phyloP scores from a whole-genome alignment of 2,113 vertebrate genomes.

The Charina bottae region DNA sequence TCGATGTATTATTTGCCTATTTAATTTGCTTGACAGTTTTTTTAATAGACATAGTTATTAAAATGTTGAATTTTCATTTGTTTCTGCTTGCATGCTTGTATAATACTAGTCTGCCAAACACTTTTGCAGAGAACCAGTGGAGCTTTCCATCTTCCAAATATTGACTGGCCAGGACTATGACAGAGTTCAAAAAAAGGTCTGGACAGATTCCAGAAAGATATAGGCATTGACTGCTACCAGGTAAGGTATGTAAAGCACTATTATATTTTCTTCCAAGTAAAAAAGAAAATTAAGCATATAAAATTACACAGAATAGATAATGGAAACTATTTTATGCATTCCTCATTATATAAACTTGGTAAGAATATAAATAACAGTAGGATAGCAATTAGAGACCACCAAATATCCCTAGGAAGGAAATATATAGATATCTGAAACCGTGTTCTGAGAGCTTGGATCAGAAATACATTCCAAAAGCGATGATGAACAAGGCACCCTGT shows the following conservation, averaged over 20 bases:
- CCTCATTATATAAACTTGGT: neutral
- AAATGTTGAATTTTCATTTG: neutral
- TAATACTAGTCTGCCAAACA: neutral
- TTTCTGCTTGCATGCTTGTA: neutral
- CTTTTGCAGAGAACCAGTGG: neutral
- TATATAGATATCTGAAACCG: conserved; percentile 11
- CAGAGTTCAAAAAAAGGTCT: neutral
- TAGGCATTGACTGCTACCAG: neutral
- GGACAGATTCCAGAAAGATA: neutral
- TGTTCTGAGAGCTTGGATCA: neutral
- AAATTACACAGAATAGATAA: neutral
- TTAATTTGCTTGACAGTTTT: neutral
- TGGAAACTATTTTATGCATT: neutral
- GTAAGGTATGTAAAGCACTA: neutral
- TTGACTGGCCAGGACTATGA: neutral
- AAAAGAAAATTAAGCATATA: neutral
- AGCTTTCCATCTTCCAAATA: conserved; percentile 1
- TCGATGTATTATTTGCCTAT: neutral
- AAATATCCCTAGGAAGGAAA: conserved; percentile 4
- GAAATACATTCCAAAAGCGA: conserved; percentile 14
- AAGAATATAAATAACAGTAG: neutral
- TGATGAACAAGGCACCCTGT: neutral
- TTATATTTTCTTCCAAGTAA: neutral
- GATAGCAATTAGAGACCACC: neutral
- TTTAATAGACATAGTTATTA: neutral